Conservation (phyloP, 2,797 vertebrate genomes). For the Phrynocephalus forsythii region DNA sequence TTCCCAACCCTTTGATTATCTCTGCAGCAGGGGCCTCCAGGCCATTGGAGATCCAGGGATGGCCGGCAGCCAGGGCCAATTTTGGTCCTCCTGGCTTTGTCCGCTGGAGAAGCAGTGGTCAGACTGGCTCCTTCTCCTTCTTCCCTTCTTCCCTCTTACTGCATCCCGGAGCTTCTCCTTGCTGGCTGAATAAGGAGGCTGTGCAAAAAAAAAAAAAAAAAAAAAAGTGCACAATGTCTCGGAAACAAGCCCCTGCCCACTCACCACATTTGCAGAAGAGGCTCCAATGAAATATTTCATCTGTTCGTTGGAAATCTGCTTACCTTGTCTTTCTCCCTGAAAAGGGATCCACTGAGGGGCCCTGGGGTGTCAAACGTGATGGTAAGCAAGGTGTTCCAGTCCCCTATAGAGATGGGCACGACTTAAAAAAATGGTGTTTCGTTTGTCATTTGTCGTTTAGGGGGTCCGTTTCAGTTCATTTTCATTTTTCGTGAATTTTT, state of each 20-base stretch:
- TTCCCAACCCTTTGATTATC: slow-evolving; percentile 80
- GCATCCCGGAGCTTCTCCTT: slow-evolving; percentile 17
- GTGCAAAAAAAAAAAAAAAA: not conserved
- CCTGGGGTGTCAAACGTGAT: too few species aligned
- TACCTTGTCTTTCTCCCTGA: too few species aligned
- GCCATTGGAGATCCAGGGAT: slow-evolving; percentile 65
- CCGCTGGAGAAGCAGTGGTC: slow-evolving; percentile 62
- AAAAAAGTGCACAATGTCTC: not conserved
- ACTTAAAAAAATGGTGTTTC: too few species aligned
- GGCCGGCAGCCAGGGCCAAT: slow-evolving; percentile 68
- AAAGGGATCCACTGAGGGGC: too few species aligned
- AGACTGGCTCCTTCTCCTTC: slow-evolving; percentile 49
- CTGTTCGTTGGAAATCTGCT: too few species aligned
- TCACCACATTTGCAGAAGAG: too few species aligned
- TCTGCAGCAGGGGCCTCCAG: slow-evolving; percentile 73
- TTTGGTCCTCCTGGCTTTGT: slow-evolving; percentile 64
- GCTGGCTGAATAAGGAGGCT: not conserved
- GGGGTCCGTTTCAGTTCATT: too few species aligned
- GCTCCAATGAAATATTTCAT: too few species aligned
- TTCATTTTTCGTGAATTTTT: too few species aligned
- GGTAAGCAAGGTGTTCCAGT: too few species aligned
- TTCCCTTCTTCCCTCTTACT: slow-evolving; percentile 47
- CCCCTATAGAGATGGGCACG: too few species aligned
- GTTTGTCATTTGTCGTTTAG: too few species aligned
- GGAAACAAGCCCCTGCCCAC: not conserved